Evolutionary conservation across 2,888 invertebrate genomes (phyloP).

Genomic region (Athripsodes cinereus): DNA sequence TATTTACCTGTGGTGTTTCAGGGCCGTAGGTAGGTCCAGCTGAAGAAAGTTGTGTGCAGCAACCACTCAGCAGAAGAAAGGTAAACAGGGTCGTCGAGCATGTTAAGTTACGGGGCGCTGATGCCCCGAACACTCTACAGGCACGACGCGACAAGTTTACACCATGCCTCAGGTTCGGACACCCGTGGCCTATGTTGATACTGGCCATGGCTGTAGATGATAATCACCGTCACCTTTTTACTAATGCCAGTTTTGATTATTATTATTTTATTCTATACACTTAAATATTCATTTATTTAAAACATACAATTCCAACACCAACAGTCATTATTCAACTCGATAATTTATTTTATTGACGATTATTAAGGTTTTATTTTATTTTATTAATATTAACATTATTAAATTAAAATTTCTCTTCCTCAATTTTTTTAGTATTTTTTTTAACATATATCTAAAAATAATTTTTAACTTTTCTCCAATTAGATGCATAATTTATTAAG

Average conservation of each 20-base stretch:
- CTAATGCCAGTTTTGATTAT: slow-evolving; percentile 14
- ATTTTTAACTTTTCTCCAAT: too few species aligned
- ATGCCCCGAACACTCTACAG: slow-evolving; percentile 46
- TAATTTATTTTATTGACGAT: too few species aligned
- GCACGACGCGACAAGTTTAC: slow-evolving; percentile 65
- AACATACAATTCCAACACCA: background rate
- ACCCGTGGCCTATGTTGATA: slow-evolving; percentile 2
- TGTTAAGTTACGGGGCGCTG: slow-evolving; percentile 22
- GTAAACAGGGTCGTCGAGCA: slow-evolving; percentile 16
- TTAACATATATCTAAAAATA: too few species aligned
- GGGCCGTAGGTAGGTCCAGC: slow-evolving; percentile 31
- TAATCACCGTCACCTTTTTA: background rate
- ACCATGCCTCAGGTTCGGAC: slow-evolving; percentile 50
- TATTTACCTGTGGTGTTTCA: slow-evolving; percentile 26
- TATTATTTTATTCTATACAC: background rate
- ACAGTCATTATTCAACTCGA: too few species aligned
- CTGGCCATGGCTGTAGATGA: slow-evolving; percentile 5
- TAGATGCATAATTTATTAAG: too few species aligned
- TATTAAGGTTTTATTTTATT: too few species aligned
- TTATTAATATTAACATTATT: too few species aligned
- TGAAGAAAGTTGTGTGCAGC: slow-evolving; percentile 20
- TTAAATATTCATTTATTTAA: background rate
- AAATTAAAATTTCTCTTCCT: too few species aligned
- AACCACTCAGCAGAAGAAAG: slow-evolving; percentile 7
- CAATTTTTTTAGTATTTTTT: too few species aligned